These are phyloP conservation scores for Pangasius krempfi DNA, from an alignment of 2,797 vertebrate species.

Conservation along the genomic window DNA sequence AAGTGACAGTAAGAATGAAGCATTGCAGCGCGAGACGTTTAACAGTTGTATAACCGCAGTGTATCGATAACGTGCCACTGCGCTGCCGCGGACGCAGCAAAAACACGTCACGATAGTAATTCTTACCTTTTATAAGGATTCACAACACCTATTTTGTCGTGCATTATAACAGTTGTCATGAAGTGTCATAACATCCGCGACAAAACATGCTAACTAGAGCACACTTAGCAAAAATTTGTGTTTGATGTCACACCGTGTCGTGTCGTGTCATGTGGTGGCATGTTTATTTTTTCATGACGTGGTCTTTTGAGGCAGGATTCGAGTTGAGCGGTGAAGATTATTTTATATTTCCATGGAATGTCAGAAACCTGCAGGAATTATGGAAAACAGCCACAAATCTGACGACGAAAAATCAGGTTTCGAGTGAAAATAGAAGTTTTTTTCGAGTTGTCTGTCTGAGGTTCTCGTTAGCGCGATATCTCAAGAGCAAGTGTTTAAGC, in stretches of 20 bases:
- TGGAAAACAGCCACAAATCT: background rate
- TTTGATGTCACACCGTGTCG: background rate
- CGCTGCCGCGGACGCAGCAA: background rate
- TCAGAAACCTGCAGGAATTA: too few species aligned
- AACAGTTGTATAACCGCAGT: background rate
- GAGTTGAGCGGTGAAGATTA: background rate
- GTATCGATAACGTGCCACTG: background rate
- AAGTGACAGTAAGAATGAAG: background rate
- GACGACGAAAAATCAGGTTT: background rate
- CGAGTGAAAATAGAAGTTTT: background rate
- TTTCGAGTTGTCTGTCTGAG: background rate
- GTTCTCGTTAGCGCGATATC: background rate
- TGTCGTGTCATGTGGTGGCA: background rate
- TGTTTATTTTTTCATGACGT: background rate
- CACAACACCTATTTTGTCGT: background rate
- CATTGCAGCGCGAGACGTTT: background rate
- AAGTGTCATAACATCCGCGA: constrained; percentile 17
- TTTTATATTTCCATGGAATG: background rate
- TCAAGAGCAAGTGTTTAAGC: background rate
- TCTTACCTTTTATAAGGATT: constrained; percentile 4
- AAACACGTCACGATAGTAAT: background rate
- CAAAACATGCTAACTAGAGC: constrained; percentile 6
- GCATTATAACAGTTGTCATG: constrained; percentile 25
- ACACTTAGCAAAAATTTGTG: constrained; percentile 7
- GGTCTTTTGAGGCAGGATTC: background rate